Evolutionary conservation across 35 echinoderm and acorn worm species (phyloP).

Genomic region (Patiria miniata): DNA sequence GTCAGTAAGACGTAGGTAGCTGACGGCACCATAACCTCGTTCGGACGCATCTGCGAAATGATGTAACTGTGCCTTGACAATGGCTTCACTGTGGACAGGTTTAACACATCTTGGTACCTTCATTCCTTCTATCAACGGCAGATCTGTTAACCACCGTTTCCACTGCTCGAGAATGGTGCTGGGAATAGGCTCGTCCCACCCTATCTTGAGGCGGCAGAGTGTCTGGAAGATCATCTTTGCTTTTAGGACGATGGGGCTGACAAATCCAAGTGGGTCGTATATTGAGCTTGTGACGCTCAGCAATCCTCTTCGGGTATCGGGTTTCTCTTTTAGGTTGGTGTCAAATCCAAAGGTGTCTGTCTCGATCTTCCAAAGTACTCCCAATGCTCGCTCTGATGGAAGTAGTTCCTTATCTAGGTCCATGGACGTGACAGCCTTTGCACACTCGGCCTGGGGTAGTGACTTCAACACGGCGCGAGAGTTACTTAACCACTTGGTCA

Average conservation of each 20-base stretch:
- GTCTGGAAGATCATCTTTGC: slow-evolving; percentile 53
- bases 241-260: slow-evolving; percentile 36
- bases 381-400: slow-evolving; percentile 34
- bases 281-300: slow-evolving; percentile 52
- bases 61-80: slow-evolving; percentile 10
- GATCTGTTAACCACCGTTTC: slow-evolving; percentile 20
- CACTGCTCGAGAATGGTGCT: background rate
- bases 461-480: too few relatives aligned
- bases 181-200: slow-evolving; percentile 39
- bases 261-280: slow-evolving; percentile 64
- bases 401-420: slow-evolving; percentile 12
- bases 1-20: slow-evolving; percentile 27
- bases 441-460: too few relatives aligned
- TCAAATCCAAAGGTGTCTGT: slow-evolving; percentile 57
- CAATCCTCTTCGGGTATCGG: slow-evolving; percentile 48
- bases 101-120: slow-evolving; percentile 45
- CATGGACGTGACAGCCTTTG: too few relatives aligned
- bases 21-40: slow-evolving; percentile 28
- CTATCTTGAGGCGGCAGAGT: slow-evolving; percentile 31
- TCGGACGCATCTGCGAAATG: slow-evolving; percentile 47
- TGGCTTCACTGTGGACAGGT: background rate
- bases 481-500: slow-evolving; percentile 40
- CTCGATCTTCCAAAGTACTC: too few relatives aligned
- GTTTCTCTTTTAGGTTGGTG: slow-evolving; percentile 29
- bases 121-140: background rate